Base-by-base conservation (phyloP, 2,797 vertebrate species). In the Sylvilagus floridanus region DNA sequence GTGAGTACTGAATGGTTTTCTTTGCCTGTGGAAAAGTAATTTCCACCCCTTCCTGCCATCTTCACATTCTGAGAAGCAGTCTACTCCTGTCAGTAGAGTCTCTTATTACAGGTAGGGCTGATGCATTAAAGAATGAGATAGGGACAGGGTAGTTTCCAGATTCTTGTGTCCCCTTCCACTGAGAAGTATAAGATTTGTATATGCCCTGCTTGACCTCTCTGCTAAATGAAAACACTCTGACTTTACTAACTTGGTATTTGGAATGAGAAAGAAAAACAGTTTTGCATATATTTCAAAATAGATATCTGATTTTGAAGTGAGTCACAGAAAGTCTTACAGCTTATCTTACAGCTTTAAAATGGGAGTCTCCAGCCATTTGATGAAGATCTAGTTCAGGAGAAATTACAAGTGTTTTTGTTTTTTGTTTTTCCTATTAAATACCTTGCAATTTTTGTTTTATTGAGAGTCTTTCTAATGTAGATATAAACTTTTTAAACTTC, bases 321-420 rank as follows among this genome's bases (percentile, higher is more conserved):
- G 35, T 95, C 65, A 92, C 12, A 96, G 85, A 42, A 92, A 86
- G 69, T 94, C 50, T 96, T 96, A 22, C 94, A 66, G 62, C 87
- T 94, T 96, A 68, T 77, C 71, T 37, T 93, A 19, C 30, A 78
- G 5, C 87, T 92, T 84, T 93, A 88, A 93, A 88, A 47, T 75
- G 84, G 71, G 42, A 93, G 60, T 95, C 37, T 84, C 37, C 84
- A 94, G 54, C 35, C 11, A 26, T 93, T 93, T 94, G 72, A 42
- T 87, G 78, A 93, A 94, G 66, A 90, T 88, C 82, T 94, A 62
- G 21, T 84, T 73, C 37, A 89, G 65, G 84, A 77, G 63, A 95
- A 76, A 92, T 69, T 85, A 12, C 2, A 60, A 19, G 4, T 57
- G 54, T 57, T 57, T 57, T 19, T 42, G 42, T 42, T 42, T 42